Evolutionary conservation across 2,888 invertebrate genomes (phyloP), one percentile per base, ranked within the genome.

Genomic region (Meghimatium bilineatum): DNA sequence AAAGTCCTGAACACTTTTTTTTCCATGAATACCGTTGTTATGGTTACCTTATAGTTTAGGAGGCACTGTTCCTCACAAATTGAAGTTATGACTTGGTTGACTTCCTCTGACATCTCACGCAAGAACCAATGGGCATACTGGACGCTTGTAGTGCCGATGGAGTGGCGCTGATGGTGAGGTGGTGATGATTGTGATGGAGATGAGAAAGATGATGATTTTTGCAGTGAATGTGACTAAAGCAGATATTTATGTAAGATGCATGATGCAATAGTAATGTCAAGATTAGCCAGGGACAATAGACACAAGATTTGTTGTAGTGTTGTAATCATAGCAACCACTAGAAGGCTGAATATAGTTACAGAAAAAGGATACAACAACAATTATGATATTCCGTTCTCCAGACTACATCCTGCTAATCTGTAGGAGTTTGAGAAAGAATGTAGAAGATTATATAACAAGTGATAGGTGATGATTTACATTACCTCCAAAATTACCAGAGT

Each of bases 91-190:
- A 99, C 99, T 93, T 99, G 99, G 93, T 99, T 98, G 0, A 93
- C 98, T 94, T 99, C 99, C 93, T 98, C 98, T 0, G 99, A 97
- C 97, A 99, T 99, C 94, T 99, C 99, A 93, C 99, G 99, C 83
- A 99, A 94, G 93, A 98, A 99, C 95, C 98, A 97, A 92, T 99
- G 99, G 0, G 99, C 99, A 69, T 99, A 93, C 89, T 93, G 98
- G 36, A 99, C 95, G 92, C 98, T 98, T 87, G 98, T 95, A 91
- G 99, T 98, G 81, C 98, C 96, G 86, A 99, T 98, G 91, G 98
- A 98, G 94, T 98, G 98, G 83, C 98, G 95, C 95, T 95, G 91
- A 84, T 88, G 80, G 60, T 69, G 12, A 63, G 29, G 66, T 78
- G 49, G 23, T 67, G 49, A 44, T 67, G 29, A 38, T 78, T 38